These are phyloP conservation scores for Prionailurus bengalensis DNA, from an alignment of 2,113 vertebrate genomes.

Conservation along the genomic window DNA sequence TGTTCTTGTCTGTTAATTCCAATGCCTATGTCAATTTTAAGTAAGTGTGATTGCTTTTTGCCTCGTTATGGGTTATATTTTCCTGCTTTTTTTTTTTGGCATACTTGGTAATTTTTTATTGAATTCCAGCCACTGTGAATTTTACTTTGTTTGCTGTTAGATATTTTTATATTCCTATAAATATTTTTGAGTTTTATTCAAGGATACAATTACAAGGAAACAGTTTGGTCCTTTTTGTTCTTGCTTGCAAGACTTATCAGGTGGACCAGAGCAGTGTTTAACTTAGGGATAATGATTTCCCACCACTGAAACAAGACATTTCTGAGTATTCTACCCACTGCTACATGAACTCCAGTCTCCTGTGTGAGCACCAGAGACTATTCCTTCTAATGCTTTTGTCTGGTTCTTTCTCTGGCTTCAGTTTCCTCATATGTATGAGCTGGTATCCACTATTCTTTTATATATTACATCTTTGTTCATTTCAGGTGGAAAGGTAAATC, in stretches of 20 bases:
- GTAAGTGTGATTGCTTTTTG: not conserved
- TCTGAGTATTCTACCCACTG: not conserved
- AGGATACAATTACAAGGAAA: slow-evolving; percentile 10
- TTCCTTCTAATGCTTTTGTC: not conserved
- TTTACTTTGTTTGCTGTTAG: not conserved
- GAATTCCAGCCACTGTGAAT: not conserved
- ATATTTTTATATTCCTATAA: slow-evolving; percentile 9
- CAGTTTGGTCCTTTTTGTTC: not conserved
- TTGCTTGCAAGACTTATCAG: slow-evolving; percentile 34
- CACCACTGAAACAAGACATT: not conserved
- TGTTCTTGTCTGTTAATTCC: not conserved
- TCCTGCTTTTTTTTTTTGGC: not conserved
- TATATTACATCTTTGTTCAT: not conserved
- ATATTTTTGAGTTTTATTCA: not conserved
- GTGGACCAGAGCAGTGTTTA: not conserved
- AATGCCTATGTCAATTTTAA: slow-evolving; percentile 2
- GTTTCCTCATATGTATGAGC: not conserved
- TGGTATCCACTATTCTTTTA: not conserved
- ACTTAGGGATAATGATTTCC: not conserved
- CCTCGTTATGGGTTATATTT: not conserved
- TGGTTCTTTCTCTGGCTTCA: not conserved
- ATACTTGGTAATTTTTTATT: not conserved
- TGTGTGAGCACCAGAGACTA: not conserved
- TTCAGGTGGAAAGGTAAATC: not conserved
- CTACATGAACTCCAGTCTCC: not conserved